Evolutionary conservation across 1,140 invertebrate species (phyloP).

Genomic region (Tetramorium parvispinum): DNA sequence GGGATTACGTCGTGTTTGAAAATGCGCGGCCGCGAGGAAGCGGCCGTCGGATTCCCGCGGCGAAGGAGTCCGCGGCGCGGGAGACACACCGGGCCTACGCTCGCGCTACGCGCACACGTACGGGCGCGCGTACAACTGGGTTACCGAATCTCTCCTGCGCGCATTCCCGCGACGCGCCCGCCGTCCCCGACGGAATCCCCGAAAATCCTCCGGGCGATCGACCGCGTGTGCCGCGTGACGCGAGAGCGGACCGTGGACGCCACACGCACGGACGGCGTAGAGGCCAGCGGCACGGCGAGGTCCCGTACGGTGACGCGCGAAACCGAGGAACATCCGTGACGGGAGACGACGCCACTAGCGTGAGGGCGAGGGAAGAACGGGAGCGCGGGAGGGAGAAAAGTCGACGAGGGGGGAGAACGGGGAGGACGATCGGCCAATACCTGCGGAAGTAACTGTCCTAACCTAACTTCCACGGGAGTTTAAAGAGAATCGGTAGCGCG

Average conservation of each 20-base stretch:
- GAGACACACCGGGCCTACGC: background rate
- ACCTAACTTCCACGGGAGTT: slow-evolving; percentile 73
- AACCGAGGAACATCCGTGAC: slow-evolving; percentile 44
- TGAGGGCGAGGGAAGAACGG: background rate
- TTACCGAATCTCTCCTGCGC: slow-evolving; percentile 64
- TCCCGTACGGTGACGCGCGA: slow-evolving; percentile 22
- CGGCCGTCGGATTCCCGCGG: background rate
- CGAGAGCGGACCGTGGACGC: background rate
- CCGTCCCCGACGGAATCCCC: slow-evolving; percentile 1
- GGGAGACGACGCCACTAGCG: slow-evolving; percentile 37
- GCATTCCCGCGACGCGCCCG: slow-evolving; percentile 50
- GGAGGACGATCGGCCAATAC: slow-evolving; percentile 67
- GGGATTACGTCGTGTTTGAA: slow-evolving; percentile 7
- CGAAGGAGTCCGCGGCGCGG: background rate
- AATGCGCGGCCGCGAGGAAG: slow-evolving; percentile 17
- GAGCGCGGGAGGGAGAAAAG: background rate
- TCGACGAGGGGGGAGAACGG: background rate
- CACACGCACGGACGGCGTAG: slow-evolving; percentile 25
- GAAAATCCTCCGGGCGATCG: background rate
- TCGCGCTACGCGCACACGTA: background rate
- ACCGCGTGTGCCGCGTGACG: slow-evolving; percentile 24
- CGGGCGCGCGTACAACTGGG: slow-evolving; percentile 54
- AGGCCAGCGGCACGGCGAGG: background rate
- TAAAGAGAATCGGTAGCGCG: slow-evolving; percentile 51
- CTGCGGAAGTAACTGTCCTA: slow-evolving; percentile 74